These are phyloP conservation scores for Ephestia elutella DNA, from an alignment of 1,140 invertebrate genomes.

Conservation along the genomic window DNA sequence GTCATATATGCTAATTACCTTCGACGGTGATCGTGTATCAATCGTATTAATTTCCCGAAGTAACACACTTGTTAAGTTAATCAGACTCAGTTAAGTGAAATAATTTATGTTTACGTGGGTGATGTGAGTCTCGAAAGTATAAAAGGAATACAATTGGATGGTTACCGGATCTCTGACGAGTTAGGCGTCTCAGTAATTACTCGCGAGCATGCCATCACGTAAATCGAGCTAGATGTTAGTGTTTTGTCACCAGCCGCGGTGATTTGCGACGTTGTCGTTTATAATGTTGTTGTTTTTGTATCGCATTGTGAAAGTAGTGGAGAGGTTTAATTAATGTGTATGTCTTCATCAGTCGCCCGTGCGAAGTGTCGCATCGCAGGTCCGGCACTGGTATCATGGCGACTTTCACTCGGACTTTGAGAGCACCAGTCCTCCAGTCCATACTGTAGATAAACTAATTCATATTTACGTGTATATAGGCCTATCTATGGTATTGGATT, in stretches of 20 bases:
- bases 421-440: slow-evolving; percentile 35
- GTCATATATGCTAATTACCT: slow-evolving; percentile 66
- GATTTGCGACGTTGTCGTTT: slow-evolving; percentile 8
- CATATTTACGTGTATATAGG: slow-evolving; percentile 61
- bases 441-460: too few species aligned
- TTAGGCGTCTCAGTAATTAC: neutral
- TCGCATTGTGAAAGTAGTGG: slow-evolving; percentile 36
- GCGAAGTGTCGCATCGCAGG: slow-evolving; percentile 42
- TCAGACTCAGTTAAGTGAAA: slow-evolving; percentile 16
- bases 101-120: slow-evolving; percentile 6
- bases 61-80: neutral
- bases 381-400: slow-evolving; percentile 35
- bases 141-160: neutral
- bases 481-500: slow-evolving; percentile 55
- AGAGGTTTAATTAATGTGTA: slow-evolving; percentile 36
- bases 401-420: slow-evolving; percentile 55
- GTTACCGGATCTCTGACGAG: neutral
- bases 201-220: slow-evolving; percentile 19
- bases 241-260: neutral
- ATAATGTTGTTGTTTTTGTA: slow-evolving; percentile 34
- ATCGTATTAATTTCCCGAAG: neutral
- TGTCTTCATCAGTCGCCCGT: slow-evolving; percentile 31
- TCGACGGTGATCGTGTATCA: slow-evolving; percentile 39
- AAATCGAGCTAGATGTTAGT: neutral
- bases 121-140: neutral